These are phyloP conservation scores for Pecten maximus DNA, from an alignment of 2,888 invertebrate species.

Conservation along the genomic window DNA sequence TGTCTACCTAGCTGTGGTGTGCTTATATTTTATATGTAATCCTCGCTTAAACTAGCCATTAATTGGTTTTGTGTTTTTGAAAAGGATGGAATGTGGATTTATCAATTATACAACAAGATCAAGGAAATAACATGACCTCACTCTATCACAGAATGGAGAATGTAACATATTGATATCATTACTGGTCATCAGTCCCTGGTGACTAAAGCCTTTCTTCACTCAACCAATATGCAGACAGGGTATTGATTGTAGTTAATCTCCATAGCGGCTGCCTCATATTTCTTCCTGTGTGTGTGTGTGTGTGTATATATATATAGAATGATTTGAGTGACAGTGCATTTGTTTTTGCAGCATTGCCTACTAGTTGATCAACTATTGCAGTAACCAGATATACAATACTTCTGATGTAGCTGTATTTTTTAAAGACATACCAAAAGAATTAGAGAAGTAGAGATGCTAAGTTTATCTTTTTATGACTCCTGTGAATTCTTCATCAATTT, in stretches of 20 bases:
- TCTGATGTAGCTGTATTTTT: too few relatives aligned
- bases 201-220: constrained; percentile 15
- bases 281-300: too few relatives aligned
- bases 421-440: too few relatives aligned
- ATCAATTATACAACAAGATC: neutral
- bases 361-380: neutral
- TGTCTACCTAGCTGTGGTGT: neutral
- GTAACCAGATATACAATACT: neutral
- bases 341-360: neutral
- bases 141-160: neutral
- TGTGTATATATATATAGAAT: neutral
- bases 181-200: neutral
- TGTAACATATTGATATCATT: constrained; percentile 4
- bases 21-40: neutral
- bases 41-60: neutral
- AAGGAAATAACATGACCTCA: neutral
- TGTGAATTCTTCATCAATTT: too few relatives aligned
- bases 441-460: too few relatives aligned
- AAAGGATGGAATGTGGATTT: neutral
- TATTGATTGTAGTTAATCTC: constrained; percentile 9
- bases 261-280: neutral
- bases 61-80: neutral
- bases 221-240: constrained; percentile 13
- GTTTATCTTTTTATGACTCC: too few relatives aligned
- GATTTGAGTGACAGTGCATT: neutral